Evolutionary conservation across 2,888 invertebrate species (phyloP).

Genomic region (Ectemnius lituratus): DNA sequence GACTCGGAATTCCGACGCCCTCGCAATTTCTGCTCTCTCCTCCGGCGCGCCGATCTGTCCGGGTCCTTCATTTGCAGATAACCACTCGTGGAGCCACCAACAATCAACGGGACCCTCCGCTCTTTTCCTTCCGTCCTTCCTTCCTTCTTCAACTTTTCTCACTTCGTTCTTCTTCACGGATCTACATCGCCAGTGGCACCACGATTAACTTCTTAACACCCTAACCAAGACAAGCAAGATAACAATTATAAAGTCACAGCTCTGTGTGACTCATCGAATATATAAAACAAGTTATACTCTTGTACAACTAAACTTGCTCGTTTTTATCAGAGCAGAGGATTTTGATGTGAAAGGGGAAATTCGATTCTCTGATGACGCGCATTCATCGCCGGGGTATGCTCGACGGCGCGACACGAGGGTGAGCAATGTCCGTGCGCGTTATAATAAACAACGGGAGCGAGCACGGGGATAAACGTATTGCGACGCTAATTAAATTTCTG

Average conservation of each 20-base stretch:
- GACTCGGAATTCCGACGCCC: neutral
- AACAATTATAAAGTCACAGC: too few species aligned
- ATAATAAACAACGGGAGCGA: constrained; percentile 39
- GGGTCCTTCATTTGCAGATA: constrained; percentile 70
- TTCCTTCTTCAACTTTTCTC: constrained; percentile 34
- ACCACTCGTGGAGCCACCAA: constrained; percentile 66
- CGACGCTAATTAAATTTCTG: constrained; percentile 43
- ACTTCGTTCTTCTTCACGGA: neutral
- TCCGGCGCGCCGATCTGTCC: constrained; percentile 55
- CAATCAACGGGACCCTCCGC: constrained; percentile 63
- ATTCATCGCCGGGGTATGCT: neutral
- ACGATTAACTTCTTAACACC: too few species aligned
- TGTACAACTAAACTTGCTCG: too few species aligned
- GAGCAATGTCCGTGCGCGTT: constrained; percentile 15
- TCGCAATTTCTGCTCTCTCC: constrained; percentile 16
- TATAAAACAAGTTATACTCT: too few species aligned
- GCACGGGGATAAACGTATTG: constrained; percentile 12
- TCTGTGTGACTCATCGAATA: too few species aligned
- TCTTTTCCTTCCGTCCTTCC: constrained; percentile 48
- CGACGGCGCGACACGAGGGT: neutral
- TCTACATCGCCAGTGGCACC: neutral
- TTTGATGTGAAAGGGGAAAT: neutral
- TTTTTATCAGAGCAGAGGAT: too few species aligned
- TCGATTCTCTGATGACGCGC: constrained; percentile 8
- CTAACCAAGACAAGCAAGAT: too few species aligned